These are phyloP conservation scores for Myoxocephalus aenaeus DNA, from an alignment of 2,797 vertebrate genomes.

Conservation along the genomic window DNA sequence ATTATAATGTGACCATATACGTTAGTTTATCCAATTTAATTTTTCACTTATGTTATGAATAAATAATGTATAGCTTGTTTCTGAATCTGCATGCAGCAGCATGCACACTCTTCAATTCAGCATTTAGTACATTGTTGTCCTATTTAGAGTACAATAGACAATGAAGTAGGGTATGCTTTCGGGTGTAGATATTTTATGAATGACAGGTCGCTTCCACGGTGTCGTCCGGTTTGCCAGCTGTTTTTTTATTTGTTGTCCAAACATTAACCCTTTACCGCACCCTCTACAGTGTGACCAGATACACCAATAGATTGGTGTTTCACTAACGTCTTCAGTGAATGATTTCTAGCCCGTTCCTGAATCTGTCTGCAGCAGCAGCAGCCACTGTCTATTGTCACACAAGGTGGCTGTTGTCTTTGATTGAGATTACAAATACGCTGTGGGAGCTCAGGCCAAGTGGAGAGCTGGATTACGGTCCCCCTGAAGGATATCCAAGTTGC, in stretches of 20 bases:
- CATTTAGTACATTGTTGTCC: background rate
- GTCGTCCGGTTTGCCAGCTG: background rate
- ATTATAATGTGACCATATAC: background rate
- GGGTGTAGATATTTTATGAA: background rate
- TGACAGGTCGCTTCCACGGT: background rate
- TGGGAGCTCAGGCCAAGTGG: constrained; percentile 46
- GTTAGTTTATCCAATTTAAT: background rate
- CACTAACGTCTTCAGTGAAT: background rate
- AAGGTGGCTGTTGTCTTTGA: constrained; percentile 56
- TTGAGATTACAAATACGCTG: constrained; percentile 56
- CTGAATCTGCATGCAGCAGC: constrained; percentile 41
- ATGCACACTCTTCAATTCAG: background rate
- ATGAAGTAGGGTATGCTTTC: background rate
- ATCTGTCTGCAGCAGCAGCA: constrained; percentile 26
- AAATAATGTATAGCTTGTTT: constrained; percentile 30
- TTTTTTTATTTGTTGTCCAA: background rate
- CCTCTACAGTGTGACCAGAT: background rate
- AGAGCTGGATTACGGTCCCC: constrained; percentile 67
- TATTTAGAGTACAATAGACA: background rate
- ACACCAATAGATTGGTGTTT: background rate
- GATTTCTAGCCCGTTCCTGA: constrained; percentile 27
- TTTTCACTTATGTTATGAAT: background rate
- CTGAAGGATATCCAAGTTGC: constrained; percentile 59
- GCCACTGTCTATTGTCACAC: constrained; percentile 20
- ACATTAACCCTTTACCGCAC: background rate